Base-by-base conservation (phyloP, 2,113 vertebrate species). In the Corythornis madagascariensis region DNA sequence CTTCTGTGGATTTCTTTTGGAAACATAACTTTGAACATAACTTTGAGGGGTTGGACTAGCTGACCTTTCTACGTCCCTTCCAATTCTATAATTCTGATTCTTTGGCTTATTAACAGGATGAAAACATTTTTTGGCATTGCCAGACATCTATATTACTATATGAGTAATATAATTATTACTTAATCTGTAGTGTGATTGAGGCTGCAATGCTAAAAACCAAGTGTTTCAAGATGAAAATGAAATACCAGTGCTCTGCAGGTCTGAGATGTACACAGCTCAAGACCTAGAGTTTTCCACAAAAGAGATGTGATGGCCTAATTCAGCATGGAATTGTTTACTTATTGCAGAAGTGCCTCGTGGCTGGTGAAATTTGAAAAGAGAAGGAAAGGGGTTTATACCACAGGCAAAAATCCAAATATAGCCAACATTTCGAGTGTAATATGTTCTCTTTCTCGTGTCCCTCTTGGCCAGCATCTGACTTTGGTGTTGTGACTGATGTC, bases 311-410 rank as follows among this genome's bases (percentile, higher is more conserved):
- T 92, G 92, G 72, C 29, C 71, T 85, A 86, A 94, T 95, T 96
- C 80, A 66, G 61, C 69, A 79, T 63, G 75, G 92, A 87, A 89
- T 92, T 93, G 86, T 94, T 96, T 94, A 90, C 78, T 95, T 92
- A 79, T 66, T 81, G 50, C 50, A 92, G 88, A 86, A 57, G 69
- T 94, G 86, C 82, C 77, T 85, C 77, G 42, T 7, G 16, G 74
- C 59, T 90, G 67, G 43, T 93, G 87, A 93, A 73, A 92, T 91
- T 86, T 61, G 53, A 88, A 87, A 80, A 83, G 18, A 86, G 8
- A 60, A 38, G 35, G 25, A 71, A 89, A 79, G 25, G 11, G 14
- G 20, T 91, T 94, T 82, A 33, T 63, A 79, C 89, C 55, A 57
- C 40, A 78, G 86, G 77, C 90, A 69, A 31, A 74, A 72, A 89